Conservation (phyloP, 1,140 invertebrate species). For the Aleiodes sp. region DNA sequence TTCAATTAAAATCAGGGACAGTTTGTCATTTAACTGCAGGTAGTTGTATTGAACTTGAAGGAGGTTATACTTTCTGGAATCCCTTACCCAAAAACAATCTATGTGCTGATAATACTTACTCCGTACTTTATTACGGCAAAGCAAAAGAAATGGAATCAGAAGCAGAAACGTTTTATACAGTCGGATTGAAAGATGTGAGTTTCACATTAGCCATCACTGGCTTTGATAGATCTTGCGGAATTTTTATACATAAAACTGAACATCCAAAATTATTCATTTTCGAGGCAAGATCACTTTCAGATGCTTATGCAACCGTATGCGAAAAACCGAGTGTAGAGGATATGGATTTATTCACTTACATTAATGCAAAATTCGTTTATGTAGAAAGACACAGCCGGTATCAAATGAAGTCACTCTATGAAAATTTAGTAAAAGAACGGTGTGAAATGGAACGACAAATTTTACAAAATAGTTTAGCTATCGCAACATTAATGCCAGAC, state of each 20-base stretch:
- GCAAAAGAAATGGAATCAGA: conserved; percentile 29
- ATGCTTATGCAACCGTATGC: background rate
- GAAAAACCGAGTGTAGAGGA: conserved; percentile 17
- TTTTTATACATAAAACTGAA: conserved; percentile 31
- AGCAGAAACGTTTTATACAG: conserved; percentile 27
- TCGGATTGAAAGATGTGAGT: conserved; percentile 14
- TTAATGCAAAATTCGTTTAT: conserved; percentile 41
- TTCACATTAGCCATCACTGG: conserved; percentile 29
- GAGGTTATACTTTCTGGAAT: conserved; percentile 34
- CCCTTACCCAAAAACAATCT: conserved; percentile 10
- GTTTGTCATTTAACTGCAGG: conserved; percentile 28
- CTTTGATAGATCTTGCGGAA: conserved; percentile 17
- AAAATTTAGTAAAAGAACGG: conserved; percentile 25
- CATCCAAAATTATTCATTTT: conserved; percentile 42
- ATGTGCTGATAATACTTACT: conserved; percentile 22
- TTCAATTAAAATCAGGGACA: conserved; percentile 23
- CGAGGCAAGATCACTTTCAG: background rate
- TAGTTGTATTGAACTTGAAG: conserved; percentile 32
- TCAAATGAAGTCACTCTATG: conserved; percentile 31
- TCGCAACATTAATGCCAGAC: conserved; percentile 27
- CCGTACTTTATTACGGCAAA: conserved; percentile 30
- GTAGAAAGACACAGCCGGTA: conserved; percentile 32
- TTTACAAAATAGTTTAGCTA: conserved; percentile 24
- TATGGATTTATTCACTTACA: conserved; percentile 39
- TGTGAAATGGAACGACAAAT: conserved; percentile 36